Percentiles rank a stretch among this genome's conserved stretches.
Evolutionary conservation across 2,888 invertebrate species (phyloP).

Genomic region (Drosophila siamana): DNA sequence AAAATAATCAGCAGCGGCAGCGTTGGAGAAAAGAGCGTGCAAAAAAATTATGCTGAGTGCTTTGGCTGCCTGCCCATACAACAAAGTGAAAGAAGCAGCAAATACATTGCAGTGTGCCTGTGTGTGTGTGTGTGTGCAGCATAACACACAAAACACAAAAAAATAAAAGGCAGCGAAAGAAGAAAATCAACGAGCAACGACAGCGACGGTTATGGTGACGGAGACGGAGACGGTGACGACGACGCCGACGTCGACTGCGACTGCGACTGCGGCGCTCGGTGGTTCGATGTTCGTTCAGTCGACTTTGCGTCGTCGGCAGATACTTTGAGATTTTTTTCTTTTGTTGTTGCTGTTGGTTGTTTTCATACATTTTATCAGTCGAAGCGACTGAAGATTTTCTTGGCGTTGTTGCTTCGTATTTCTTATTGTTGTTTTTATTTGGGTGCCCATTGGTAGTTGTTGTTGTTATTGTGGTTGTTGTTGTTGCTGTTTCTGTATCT

Average conservation of each 20-base stretch:
- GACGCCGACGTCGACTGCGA: slow-evolving; percentile 7
- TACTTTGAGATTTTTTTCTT: slow-evolving; percentile 75
- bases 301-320: slow-evolving; percentile 68
- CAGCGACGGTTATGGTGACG: too few relatives aligned
- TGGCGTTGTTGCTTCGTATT: slow-evolving; percentile 46
- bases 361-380: slow-evolving; percentile 80
- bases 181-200: slow-evolving; percentile 61
- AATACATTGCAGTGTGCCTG: slow-evolving; percentile 1
- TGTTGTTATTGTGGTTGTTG: slow-evolving; percentile 45
- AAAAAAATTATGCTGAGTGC: slow-evolving; percentile 82
- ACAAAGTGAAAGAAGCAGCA: slow-evolving; percentile 80
- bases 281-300: slow-evolving; percentile 62
- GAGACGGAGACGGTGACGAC: too few relatives aligned
- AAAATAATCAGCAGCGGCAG: slow-evolving; percentile 76
- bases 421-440: slow-evolving; percentile 67
- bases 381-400: slow-evolving; percentile 72
- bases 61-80: slow-evolving; percentile 81
- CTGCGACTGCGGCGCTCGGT: slow-evolving; percentile 29
- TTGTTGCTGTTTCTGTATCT: slow-evolving; percentile 63
- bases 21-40: slow-evolving; percentile 79
- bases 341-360: slow-evolving; percentile 52
- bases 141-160: slow-evolving; percentile 45
- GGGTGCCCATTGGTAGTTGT: slow-evolving; percentile 67
- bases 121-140: slow-evolving; percentile 43
- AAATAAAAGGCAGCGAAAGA: slow-evolving; percentile 66